These are phyloP conservation scores for Crossocerus cetratus DNA, from an alignment of 2,888 invertebrate genomes.

Conservation along the genomic window DNA sequence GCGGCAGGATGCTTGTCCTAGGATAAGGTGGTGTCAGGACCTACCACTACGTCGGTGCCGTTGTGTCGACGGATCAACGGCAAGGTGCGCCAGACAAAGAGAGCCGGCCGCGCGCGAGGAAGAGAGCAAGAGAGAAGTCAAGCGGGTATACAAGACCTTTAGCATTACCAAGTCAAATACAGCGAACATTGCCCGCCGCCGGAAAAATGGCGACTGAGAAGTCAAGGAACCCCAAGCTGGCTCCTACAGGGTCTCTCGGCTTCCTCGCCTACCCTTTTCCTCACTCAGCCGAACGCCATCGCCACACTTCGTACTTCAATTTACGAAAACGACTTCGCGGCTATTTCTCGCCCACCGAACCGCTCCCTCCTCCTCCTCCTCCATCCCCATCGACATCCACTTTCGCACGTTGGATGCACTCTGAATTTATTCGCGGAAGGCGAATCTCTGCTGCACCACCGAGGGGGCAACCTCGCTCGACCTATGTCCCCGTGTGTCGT, in stretches of 20 bases:
- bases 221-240: slow-evolving; percentile 65
- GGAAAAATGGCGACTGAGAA: slow-evolving; percentile 67
- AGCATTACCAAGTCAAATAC: slow-evolving; percentile 76
- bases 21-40: slow-evolving; percentile 63
- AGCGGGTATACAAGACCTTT: slow-evolving; percentile 62
- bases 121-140: slow-evolving; percentile 27
- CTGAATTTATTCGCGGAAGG: slow-evolving; percentile 60
- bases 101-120: slow-evolving; percentile 35
- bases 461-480: neutral
- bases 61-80: slow-evolving; percentile 53
- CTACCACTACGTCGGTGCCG: slow-evolving; percentile 65
- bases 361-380: neutral
- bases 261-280: slow-evolving; percentile 14
- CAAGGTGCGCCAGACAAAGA: slow-evolving; percentile 53
- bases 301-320: slow-evolving; percentile 53
- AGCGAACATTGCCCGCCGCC: slow-evolving; percentile 62
- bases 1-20: slow-evolving; percentile 48
- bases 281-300: neutral
- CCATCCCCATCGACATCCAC: neutral
- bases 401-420: slow-evolving; percentile 17
- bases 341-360: slow-evolving; percentile 44
- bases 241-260: slow-evolving; percentile 3
- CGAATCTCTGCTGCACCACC: neutral
- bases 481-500: slow-evolving; percentile 21
- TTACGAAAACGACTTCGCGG: slow-evolving; percentile 54